Percentiles rank a stretch among this genome's conserved stretches.
phyloP scores from a whole-genome alignment of 2,888 invertebrate species.

The Heliconius hortense region DNA sequence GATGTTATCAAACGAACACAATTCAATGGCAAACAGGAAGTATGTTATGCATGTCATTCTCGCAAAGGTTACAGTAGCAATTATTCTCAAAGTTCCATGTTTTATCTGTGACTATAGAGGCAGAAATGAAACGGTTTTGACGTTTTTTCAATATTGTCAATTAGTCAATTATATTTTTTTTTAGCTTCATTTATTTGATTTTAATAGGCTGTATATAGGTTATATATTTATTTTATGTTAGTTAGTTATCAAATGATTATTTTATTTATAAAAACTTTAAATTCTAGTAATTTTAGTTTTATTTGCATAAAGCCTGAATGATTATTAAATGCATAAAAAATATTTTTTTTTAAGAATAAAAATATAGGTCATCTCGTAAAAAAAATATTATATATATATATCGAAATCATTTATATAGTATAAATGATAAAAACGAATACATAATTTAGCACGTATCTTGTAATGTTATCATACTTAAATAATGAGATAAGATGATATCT shows the following conservation, averaged over 20 bases:
- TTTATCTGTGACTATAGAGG: neutral
- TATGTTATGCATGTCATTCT: slow-evolving; percentile 60
- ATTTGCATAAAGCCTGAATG: neutral
- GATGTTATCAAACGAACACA: too few relatives aligned
- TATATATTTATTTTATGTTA: neutral
- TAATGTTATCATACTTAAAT: neutral
- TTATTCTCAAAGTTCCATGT: slow-evolving; percentile 29
- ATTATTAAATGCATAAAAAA: too few relatives aligned
- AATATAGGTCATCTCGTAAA: too few relatives aligned
- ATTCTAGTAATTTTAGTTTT: neutral
- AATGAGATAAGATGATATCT: neutral
- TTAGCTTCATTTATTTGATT: neutral
- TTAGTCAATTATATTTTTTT: neutral
- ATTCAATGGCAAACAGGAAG: too few relatives aligned
- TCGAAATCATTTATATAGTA: too few relatives aligned
- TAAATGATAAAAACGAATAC: too few relatives aligned
- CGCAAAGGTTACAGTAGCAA: slow-evolving; percentile 35
- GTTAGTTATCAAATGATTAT: neutral
- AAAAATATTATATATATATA: too few relatives aligned
- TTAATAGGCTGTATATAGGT: too few relatives aligned
- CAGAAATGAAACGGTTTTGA: slow-evolving; percentile 1
- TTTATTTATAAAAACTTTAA: neutral
- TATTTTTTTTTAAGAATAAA: too few relatives aligned
- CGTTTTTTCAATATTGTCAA: neutral
- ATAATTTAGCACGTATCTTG: neutral